Evolutionary conservation across 2,113 vertebrate species (phyloP).

Genomic region (Pachycephala philippinensis): DNA sequence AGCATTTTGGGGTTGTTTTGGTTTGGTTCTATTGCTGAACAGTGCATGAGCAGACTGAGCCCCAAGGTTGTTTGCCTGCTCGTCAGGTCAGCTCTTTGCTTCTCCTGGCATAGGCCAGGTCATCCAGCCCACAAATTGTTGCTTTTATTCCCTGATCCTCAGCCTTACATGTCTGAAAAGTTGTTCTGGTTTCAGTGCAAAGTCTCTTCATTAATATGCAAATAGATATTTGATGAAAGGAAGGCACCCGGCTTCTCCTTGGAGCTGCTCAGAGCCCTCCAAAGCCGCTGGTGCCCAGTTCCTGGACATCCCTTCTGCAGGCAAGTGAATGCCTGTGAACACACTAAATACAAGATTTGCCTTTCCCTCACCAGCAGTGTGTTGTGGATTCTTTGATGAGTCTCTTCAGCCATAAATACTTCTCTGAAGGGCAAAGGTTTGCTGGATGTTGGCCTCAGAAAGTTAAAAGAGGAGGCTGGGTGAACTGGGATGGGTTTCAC

Average conservation of each 20-base stretch:
- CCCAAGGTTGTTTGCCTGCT: background rate
- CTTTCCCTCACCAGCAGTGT: background rate
- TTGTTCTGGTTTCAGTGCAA: background rate
- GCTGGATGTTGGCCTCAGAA: background rate
- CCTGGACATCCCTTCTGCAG: background rate
- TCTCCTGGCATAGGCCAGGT: background rate
- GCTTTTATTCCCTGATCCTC: background rate
- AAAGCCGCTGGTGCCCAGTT: accelerated
- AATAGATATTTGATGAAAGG: background rate
- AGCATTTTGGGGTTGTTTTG: background rate
- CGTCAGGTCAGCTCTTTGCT: background rate
- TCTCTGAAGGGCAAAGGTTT: background rate
- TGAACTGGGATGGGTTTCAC: background rate
- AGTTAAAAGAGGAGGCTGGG: background rate
- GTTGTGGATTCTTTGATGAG: background rate
- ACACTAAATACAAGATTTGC: background rate
- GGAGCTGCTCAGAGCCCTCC: background rate
- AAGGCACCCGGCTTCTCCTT: background rate
- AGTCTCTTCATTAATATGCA: background rate
- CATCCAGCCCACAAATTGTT: background rate
- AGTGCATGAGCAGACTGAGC: background rate
- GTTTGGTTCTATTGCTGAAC: background rate
- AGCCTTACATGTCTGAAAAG: background rate
- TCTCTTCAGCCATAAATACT: background rate
- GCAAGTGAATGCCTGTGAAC: accelerated